Percentiles rank a stretch among this genome's conserved stretches.
phyloP scores from a whole-genome alignment of 1,140 invertebrate genomes.

The Cyclina sinensis region DNA sequence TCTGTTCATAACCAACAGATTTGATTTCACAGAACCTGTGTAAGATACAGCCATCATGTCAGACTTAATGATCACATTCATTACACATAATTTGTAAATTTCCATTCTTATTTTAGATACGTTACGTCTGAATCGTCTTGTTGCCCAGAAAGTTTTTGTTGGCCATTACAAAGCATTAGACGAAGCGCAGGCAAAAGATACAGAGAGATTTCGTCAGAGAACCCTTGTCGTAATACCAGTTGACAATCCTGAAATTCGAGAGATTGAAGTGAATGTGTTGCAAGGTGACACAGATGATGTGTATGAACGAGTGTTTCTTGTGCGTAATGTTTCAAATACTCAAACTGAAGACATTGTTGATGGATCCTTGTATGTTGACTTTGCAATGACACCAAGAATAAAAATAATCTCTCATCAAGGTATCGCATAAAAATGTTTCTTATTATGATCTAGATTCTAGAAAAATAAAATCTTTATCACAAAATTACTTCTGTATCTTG shows the following conservation, averaged over 20 bases:
- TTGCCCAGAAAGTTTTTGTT: conserved; percentile 46
- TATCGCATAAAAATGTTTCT: too few relatives aligned
- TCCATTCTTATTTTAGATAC: conserved; percentile 31
- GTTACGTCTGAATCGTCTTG: conserved; percentile 35
- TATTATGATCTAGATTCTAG: too few relatives aligned
- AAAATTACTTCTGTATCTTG: too few relatives aligned
- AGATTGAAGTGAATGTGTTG: conserved; percentile 37
- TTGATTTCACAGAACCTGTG: too few relatives aligned
- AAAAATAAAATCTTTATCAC: too few relatives aligned
- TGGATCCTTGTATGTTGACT: conserved; percentile 13
- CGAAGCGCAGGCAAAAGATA: not conserved
- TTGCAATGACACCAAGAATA: conserved; percentile 27
- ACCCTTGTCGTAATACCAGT: conserved; percentile 44
- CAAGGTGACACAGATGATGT: conserved; percentile 19
- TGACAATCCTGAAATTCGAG: conserved; percentile 33
- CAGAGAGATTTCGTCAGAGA: conserved; percentile 17
- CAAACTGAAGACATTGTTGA: conserved; percentile 1
- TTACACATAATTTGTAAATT: too few relatives aligned
- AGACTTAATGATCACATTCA: too few relatives aligned
- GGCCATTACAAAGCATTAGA: conserved; percentile 51
- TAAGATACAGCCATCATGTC: too few relatives aligned
- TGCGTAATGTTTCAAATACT: conserved; percentile 19
- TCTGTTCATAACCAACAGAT: too few relatives aligned
- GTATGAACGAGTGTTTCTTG: conserved; percentile 30
- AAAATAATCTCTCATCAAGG: not conserved